phyloP scores from a whole-genome alignment of 2,888 invertebrate genomes.

The Brachypterus glaber region DNA sequence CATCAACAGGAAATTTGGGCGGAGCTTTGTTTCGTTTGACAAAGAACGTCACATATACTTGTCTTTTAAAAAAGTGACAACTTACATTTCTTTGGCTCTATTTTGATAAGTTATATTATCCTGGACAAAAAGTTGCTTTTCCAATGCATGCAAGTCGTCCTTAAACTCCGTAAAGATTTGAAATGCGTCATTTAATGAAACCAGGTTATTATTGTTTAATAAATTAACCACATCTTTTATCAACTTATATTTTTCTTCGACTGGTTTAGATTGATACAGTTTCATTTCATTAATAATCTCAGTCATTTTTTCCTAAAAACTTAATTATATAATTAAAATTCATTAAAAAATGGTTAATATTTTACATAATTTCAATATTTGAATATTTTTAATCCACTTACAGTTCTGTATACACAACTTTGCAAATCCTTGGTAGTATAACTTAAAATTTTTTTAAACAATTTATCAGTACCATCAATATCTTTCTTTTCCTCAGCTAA shows the following conservation, averaged over 20 bases:
- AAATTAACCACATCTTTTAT: slow-evolving; percentile 17
- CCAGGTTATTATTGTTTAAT: slow-evolving; percentile 14
- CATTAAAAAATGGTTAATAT: no score
- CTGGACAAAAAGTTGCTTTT: slow-evolving; percentile 17
- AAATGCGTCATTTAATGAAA: slow-evolving; percentile 14
- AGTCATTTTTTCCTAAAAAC: slow-evolving; percentile 22
- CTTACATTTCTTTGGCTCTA: slow-evolving; percentile 18
- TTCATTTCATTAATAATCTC: slow-evolving; percentile 15
- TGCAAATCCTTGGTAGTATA: slow-evolving; percentile 22
- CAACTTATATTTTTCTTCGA: slow-evolving; percentile 17
- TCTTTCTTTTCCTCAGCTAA: slow-evolving; percentile 20
- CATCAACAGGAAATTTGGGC: no score
- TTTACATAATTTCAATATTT: no score
- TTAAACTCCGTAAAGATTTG: slow-evolving; percentile 18
- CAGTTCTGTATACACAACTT: slow-evolving; percentile 19
- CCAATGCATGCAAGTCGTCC: slow-evolving; percentile 17
- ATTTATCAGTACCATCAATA: slow-evolving; percentile 18
- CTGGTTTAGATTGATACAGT: slow-evolving; percentile 8
- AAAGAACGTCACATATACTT: no score
- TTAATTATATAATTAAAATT: slow-evolving; percentile 3
- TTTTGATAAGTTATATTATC: slow-evolving; percentile 14
- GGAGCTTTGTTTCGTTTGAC: no score
- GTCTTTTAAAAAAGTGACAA: no score
- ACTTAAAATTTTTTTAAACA: slow-evolving; percentile 19
- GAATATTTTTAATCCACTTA: slow-evolving; percentile 18